phyloP scores from a whole-genome alignment of 2,113 vertebrate genomes.

The Microcebus murinus region DNA sequence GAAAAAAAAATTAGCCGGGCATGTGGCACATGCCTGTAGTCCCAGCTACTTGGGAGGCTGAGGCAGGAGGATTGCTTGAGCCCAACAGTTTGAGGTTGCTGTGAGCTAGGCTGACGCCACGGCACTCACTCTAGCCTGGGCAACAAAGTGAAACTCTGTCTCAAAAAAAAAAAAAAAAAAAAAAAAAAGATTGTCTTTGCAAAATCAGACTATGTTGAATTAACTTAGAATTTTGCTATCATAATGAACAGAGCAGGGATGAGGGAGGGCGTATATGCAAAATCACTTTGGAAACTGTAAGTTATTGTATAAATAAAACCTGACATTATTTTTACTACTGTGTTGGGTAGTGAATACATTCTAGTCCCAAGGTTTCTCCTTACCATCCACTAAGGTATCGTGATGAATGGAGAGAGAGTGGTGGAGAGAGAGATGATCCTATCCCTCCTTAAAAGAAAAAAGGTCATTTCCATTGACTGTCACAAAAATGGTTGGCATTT shows the following conservation, averaged over 20 bases:
- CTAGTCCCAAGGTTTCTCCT: not conserved
- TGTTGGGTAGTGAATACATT: not conserved
- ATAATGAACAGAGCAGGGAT: not conserved
- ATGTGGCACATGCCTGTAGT: too few relatives aligned
- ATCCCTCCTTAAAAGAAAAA: not conserved
- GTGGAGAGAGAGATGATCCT: not conserved
- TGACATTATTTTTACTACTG: not conserved
- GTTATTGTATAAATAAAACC: not conserved
- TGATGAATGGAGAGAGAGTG: not conserved
- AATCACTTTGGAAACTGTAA: not conserved
- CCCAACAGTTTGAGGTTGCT: too few relatives aligned
- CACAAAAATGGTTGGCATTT: not conserved
- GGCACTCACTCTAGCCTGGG: too few relatives aligned
- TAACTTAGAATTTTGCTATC: constrained; percentile 36
- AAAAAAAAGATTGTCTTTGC: not conserved
- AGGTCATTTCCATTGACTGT: not conserved
- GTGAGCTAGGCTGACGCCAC: too few relatives aligned
- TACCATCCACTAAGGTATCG: not conserved
- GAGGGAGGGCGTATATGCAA: not conserved
- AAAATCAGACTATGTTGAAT: not conserved
- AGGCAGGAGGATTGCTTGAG: too few relatives aligned
- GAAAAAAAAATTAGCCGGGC: too few relatives aligned
- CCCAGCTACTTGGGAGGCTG: too few relatives aligned
- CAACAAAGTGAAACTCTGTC: too few relatives aligned
- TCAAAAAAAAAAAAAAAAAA: not conserved